Evolutionary conservation across 92 coral and sea anemone species (phyloP).

Genomic region (Micromussa lordhowensis): DNA sequence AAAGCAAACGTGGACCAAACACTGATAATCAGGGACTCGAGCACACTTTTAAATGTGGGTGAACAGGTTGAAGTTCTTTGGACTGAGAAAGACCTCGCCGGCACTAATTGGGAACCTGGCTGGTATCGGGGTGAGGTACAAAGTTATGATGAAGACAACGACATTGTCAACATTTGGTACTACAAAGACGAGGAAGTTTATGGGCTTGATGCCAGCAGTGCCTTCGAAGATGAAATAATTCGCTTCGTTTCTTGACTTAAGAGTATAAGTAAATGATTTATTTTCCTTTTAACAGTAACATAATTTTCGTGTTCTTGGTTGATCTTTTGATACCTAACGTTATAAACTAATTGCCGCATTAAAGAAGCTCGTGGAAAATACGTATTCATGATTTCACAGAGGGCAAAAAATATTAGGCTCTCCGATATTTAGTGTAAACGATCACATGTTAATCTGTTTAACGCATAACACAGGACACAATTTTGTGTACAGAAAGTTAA

Average conservation of each 20-base stretch:
- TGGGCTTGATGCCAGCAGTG: constrained; percentile 1
- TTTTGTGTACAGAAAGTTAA: not conserved
- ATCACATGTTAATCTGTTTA: no score
- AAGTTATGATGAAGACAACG: no score
- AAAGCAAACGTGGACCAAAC: not conserved
- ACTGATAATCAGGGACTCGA: not conserved
- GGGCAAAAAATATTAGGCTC: no score
- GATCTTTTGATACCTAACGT: not conserved
- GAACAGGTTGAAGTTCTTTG: constrained; percentile 47
- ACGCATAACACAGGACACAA: not conserved
- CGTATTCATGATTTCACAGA: not conserved
- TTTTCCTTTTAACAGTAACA: not conserved
- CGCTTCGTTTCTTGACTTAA: not conserved
- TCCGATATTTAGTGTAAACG: no score
- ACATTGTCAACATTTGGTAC: not conserved
- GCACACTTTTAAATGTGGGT: constrained; percentile 23
- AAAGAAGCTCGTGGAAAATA: not conserved
- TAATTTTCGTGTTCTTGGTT: not conserved
- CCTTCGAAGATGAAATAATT: constrained; percentile 1
- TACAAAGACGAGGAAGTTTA: not conserved
- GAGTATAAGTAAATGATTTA: not conserved
- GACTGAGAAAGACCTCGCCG: constrained; percentile 16
- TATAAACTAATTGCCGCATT: not conserved
- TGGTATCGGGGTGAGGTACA: no score
- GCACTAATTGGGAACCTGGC: no score